phyloP scores from a whole-genome alignment of 35 echinoderm and acorn worm species.

The Eucidaris tribuloides region DNA sequence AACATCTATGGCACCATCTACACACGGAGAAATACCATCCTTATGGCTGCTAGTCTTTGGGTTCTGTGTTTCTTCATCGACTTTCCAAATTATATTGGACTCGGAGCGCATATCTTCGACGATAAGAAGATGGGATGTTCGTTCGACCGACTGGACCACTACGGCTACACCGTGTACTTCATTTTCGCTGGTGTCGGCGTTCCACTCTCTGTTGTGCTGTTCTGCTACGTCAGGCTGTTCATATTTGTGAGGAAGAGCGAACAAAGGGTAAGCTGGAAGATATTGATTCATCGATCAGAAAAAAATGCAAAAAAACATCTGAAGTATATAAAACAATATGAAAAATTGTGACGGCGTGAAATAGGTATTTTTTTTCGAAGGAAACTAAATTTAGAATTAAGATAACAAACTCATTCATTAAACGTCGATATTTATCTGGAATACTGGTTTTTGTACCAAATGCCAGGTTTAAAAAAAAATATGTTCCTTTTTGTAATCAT shows the following conservation, averaged over 20 bases:
- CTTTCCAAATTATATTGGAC: conserved; percentile 41
- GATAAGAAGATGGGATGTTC: conserved; percentile 55
- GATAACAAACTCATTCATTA: too few species aligned
- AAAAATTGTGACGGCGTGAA: too few species aligned
- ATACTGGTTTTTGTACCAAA: too few species aligned
- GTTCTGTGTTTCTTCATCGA: conserved; percentile 41
- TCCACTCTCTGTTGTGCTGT: conserved; percentile 27
- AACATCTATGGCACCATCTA: conserved; percentile 38
- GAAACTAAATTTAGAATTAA: too few species aligned
- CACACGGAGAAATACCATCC: conserved; percentile 33
- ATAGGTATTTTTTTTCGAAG: too few species aligned
- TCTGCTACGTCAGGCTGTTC: conserved; percentile 48
- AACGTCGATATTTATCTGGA: too few species aligned
- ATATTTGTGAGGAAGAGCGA: conserved; percentile 12
- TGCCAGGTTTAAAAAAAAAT: too few species aligned
- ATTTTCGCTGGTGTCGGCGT: conserved; percentile 27
- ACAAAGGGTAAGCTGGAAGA: conserved; percentile 22
- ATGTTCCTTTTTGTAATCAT: too few species aligned
- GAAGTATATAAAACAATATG: too few species aligned
- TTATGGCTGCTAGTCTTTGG: conserved; percentile 45
- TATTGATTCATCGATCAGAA: too few species aligned
- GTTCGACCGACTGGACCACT: conserved; percentile 43
- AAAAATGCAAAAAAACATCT: too few species aligned
- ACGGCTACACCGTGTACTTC: conserved; percentile 56
- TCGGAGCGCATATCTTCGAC: conserved; percentile 44